These are phyloP conservation scores for Caenorhabditis sulstoni DNA, from an alignment of 2,888 invertebrate genomes.

Conservation along the genomic window DNA sequence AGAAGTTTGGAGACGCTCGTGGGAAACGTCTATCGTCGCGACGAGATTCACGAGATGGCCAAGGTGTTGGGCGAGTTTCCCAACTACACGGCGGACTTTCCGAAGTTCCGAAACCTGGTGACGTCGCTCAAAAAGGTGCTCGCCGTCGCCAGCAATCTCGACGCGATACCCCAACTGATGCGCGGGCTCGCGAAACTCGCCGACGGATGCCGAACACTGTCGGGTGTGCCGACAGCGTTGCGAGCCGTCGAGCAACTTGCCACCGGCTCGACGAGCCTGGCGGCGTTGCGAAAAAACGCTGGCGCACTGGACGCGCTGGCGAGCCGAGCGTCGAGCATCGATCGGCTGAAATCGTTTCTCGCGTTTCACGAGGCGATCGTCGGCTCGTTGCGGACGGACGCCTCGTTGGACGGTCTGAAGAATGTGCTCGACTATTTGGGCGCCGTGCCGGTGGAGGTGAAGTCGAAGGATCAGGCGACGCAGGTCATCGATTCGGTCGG, in stretches of 20 bases:
- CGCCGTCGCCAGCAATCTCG: not conserved
- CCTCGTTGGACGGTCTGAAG: not conserved
- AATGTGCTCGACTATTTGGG: conserved; percentile 2
- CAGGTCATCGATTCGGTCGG: not conserved
- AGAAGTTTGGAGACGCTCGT: not conserved
- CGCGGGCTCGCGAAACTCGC: not conserved
- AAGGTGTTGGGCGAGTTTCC: not conserved
- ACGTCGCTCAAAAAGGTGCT: not conserved
- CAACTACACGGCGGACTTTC: not conserved
- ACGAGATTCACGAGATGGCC: not conserved
- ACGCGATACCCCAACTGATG: not conserved
- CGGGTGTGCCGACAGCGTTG: not conserved
- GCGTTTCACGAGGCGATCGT: not conserved
- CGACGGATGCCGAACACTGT: not conserved
- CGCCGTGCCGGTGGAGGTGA: not conserved
- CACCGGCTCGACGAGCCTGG: not conserved
- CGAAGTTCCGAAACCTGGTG: not conserved
- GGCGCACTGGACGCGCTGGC: not conserved
- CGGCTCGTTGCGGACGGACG: too few relatives aligned
- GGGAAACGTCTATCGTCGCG: not conserved
- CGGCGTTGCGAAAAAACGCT: not conserved
- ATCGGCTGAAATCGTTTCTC: not conserved
- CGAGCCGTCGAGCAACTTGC: not conserved
- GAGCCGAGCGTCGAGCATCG: too few relatives aligned
- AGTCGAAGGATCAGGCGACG: not conserved